Evolutionary conservation across 2,888 invertebrate species (phyloP), one percentile per base, ranked within the genome.

Genomic region (Amblyjoppa fuscipennis): DNA sequence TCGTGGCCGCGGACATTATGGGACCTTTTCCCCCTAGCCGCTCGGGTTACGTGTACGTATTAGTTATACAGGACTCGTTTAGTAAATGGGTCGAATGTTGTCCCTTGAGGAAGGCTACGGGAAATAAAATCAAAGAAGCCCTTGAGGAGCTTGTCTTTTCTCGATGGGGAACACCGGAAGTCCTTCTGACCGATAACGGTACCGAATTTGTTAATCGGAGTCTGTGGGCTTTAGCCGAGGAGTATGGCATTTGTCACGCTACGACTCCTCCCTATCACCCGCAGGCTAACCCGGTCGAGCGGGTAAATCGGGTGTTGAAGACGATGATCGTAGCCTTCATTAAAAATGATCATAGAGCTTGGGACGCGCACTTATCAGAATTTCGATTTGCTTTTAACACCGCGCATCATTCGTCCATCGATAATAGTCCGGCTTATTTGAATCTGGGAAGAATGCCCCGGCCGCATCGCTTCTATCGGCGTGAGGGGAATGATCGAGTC

Each of bases 181-280:
- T 83, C 0, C 3, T 89, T 0, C 64, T 89, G 1, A 84, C 87
- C 1, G 89, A 89, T 34, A 89, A 90, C 41, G 89, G 90, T 0
- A 76, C 83, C 0, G 88, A 90, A 13, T 89, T 88, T 49, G 76
- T 77, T 0, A 77, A 81, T 16, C 31, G 25, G 1, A 71, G 49
- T 41, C 11, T 84, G 7, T 11, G 45, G 13, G 45, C 38, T 2
- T 66, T 75, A 38, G 34, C 53, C 0, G 34, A 13, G 7, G 71
- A 41, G 59, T 73, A 41, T 53, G 73, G 73, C 13, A 73, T 73
- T 9, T 59, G 16, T 9, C 73, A 59, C 41, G 71, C 76, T 11
- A 64, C 64, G 2, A 78, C 83, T 9, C 89, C 59, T n/a, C 73
- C 73, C 11, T 73, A 73, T 9, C 59, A 73, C 25, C 41, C 59